Conservation (phyloP, 2,797 vertebrate species). For the Ambastaia sidthimunki region DNA sequence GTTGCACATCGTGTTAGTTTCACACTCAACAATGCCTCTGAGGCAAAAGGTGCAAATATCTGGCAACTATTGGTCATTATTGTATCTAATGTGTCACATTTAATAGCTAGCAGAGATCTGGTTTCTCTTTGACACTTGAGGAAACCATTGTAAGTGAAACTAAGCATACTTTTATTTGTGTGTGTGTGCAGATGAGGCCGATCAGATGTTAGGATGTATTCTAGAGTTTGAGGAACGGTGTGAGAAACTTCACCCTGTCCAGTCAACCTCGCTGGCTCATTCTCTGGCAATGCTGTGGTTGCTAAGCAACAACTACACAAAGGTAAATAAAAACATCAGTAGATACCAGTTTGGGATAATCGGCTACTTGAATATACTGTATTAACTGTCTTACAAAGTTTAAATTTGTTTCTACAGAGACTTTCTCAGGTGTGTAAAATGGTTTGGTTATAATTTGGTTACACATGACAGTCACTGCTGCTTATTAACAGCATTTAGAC, state of each 20-base stretch:
- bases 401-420: no score
- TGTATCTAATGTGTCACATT: background rate
- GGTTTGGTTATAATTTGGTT: no score
- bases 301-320: conserved; percentile 73
- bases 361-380: no score
- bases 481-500: background rate
- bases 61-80: no score
- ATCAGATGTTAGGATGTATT: conserved; percentile 74
- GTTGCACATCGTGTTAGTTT: no score
- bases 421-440: no score
- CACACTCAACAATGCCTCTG: no score
- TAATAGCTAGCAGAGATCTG: background rate
- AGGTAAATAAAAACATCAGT: conserved; percentile 73
- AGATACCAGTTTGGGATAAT: background rate
- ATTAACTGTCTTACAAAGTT: no score
- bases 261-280: conserved; percentile 70
- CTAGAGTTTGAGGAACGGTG: conserved; percentile 74
- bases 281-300: conserved; percentile 83
- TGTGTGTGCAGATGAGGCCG: conserved; percentile 77
- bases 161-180: conserved; percentile 23
- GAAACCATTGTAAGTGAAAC: background rate
- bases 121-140: background rate
- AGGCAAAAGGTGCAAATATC: no score
- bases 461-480: background rate
- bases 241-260: conserved; percentile 54